Evolutionary conservation across 2,113 vertebrate species (phyloP), one percentile per base, ranked within the genome.

Genomic region (Apistogramma diplotaenia): DNA sequence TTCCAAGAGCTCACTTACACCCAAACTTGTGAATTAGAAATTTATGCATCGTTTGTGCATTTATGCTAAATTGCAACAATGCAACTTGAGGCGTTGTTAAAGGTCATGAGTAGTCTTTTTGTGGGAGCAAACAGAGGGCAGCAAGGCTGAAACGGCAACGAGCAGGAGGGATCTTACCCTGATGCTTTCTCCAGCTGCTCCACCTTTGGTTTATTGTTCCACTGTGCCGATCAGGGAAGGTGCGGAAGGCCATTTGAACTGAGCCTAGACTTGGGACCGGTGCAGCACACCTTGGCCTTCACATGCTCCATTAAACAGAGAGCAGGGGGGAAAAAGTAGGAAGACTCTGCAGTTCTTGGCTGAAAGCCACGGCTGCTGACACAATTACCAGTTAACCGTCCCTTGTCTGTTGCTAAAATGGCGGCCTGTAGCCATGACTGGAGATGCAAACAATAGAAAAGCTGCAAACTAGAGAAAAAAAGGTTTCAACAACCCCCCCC

Each of bases 141-240:
- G 56, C n/a, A 60, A 91, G 70, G 82, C 83, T 83, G 88, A 88
- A 92, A 91, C 75, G 83, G 74, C 65, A 67, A 88, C 76, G 86
- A 88, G 80, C 83, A 83, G 86, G 83, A 92, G 62, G 85, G 76
- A 82, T 87, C 76, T 81, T 77, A 62, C 79, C 81, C 81, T 93
- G 89, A 94, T 93, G 91, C 75, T 46, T 92, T 93, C 84, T 84
- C 83, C 93, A 92, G 91, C 92, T 93, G 93, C 83, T 89, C 86
- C 75, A 87, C 89, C 89, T 87, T 81, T 53, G 89, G 73, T 74
- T 86, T 74, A 85, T 87, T 85, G 87, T 83, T 91, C 90, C 92
- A 75, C 78, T 21, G 85, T 56, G 88, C 59, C 85, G 19, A 85
- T 88, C 78, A 71, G 16, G 61, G 79, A 59, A 58, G 72, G 82